phyloP scores from a whole-genome alignment of 2,113 vertebrate species.

The Ascaphus truei region DNA sequence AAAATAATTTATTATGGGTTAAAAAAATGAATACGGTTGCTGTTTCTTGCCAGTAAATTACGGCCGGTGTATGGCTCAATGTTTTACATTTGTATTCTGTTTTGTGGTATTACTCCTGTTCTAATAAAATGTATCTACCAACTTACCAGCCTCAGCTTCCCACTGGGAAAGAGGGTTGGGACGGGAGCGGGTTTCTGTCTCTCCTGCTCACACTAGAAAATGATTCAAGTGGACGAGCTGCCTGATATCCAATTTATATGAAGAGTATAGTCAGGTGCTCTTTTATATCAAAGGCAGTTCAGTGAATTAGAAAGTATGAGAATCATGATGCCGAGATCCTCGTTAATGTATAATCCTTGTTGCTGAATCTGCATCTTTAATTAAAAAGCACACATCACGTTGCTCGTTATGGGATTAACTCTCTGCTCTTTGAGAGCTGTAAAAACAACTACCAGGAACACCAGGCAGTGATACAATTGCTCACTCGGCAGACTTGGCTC shows the following conservation, averaged over 20 bases:
- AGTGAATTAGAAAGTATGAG: background rate
- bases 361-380: constrained; percentile 1
- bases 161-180: too few species aligned
- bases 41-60: too few species aligned
- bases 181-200: too few species aligned
- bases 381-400: background rate
- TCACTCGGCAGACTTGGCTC: background rate
- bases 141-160: too few species aligned
- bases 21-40: too few species aligned
- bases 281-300: background rate
- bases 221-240: too few species aligned
- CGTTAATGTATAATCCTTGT: background rate
- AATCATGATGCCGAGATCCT: background rate
- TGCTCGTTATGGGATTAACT: constrained; percentile 15
- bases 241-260: background rate
- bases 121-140: too few species aligned
- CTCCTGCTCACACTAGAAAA: too few species aligned
- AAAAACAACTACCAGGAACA: background rate
- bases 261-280: background rate
- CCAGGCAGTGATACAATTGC: background rate
- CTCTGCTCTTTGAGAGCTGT: background rate
- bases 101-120: too few species aligned
- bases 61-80: too few species aligned
- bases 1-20: too few species aligned
- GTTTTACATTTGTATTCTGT: too few species aligned